A percentile compares a stretch with the other conserved stretches of the same genome.
phyloP scores from a whole-genome alignment of 2,113 vertebrate species.

The Hypomesus transpacificus region DNA sequence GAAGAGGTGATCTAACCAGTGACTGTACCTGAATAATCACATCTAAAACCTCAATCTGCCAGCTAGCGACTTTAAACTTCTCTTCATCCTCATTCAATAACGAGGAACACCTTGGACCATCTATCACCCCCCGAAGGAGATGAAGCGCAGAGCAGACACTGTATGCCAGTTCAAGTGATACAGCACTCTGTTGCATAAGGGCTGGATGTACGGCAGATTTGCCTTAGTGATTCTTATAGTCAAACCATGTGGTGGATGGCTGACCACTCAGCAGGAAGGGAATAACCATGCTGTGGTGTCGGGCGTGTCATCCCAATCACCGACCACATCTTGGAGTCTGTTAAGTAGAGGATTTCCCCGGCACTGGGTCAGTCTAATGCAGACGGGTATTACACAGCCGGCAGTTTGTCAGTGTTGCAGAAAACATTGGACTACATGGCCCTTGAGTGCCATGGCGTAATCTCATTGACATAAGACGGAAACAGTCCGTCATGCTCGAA shows the following conservation, averaged over 20 bases:
- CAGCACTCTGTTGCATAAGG: no score
- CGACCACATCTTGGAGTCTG: no score
- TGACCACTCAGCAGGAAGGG: no score
- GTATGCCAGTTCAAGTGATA: no score
- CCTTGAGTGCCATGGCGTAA: not conserved
- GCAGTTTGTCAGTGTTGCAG: not conserved
- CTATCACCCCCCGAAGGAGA: not conserved
- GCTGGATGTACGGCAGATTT: no score
- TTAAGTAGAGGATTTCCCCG: not conserved
- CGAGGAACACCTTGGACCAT: not conserved
- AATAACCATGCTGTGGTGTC: no score
- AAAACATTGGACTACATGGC: not conserved
- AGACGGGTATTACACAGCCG: not conserved
- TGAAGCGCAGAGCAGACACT: not conserved
- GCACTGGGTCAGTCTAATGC: not conserved
- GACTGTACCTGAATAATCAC: slow-evolving; percentile 1
- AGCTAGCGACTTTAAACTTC: not conserved
- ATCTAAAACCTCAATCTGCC: not conserved
- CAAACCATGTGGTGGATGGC: no score
- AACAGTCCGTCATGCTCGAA: not conserved
- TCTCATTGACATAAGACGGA: not conserved
- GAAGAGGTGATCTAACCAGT: slow-evolving; percentile 1
- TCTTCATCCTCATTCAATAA: not conserved
- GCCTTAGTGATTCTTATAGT: no score
- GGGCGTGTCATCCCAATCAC: no score